These are phyloP conservation scores for Andrena trimmerana DNA, from an alignment of 2,888 invertebrate genomes.

Conservation along the genomic window DNA sequence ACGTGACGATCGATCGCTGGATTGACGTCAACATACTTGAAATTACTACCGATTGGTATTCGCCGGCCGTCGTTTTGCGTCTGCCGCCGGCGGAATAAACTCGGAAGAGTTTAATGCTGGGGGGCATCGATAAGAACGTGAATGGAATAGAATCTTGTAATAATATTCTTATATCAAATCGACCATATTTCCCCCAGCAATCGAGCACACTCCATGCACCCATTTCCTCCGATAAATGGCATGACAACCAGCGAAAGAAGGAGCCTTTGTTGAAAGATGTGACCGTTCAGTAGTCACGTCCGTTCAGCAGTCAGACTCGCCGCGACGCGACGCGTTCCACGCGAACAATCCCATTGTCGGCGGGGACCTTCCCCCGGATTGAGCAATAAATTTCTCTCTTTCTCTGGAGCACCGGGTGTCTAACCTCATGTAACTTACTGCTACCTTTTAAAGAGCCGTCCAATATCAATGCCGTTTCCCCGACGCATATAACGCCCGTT, in stretches of 20 bases:
- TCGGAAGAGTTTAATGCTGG: slow-evolving; percentile 17
- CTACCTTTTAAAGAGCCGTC: slow-evolving; percentile 69
- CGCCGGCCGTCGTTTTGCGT: slow-evolving; percentile 20
- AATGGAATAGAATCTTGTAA: slow-evolving; percentile 18
- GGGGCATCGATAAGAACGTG: slow-evolving; percentile 26
- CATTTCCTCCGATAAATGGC: not conserved
- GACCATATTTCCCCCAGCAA: not conserved
- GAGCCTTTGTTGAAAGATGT: no score
- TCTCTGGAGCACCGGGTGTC: slow-evolving; percentile 49
- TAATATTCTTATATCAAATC: not conserved
- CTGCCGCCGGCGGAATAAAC: slow-evolving; percentile 37
- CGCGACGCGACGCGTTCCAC: not conserved
- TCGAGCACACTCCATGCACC: not conserved
- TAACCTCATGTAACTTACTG: slow-evolving; percentile 63
- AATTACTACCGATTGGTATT: slow-evolving; percentile 45
- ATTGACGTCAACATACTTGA: slow-evolving; percentile 54
- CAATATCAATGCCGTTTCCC: slow-evolving; percentile 72
- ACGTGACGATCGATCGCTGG: not conserved
- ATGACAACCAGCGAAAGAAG: not conserved
- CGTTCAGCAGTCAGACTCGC: slow-evolving; percentile 40
- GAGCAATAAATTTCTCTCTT: slow-evolving; percentile 60
- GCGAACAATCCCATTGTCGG: slow-evolving; percentile 1
- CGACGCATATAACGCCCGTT: slow-evolving; percentile 71
- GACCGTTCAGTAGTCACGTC: slow-evolving; percentile 29
- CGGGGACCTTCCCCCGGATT: slow-evolving; percentile 28